Evolutionary conservation across 2,888 invertebrate genomes (phyloP).

Genomic region (Pherbina coryleti): DNA sequence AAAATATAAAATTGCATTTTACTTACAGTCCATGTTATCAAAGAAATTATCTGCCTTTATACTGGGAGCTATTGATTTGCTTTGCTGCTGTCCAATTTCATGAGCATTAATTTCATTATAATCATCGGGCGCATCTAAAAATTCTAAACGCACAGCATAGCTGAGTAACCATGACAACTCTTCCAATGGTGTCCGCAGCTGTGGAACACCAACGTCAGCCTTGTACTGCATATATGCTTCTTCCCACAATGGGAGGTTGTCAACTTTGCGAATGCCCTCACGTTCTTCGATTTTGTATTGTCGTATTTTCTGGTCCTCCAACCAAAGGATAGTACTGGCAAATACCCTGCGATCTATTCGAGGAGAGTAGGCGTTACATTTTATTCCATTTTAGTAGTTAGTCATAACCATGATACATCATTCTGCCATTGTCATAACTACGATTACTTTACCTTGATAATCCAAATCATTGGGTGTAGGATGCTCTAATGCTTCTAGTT

Average conservation of each 20-base stretch:
- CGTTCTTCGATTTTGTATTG: constrained; percentile 88
- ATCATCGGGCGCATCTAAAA: constrained; percentile 80
- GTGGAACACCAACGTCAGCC: constrained; percentile 81
- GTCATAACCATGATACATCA: neutral
- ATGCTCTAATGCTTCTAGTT: constrained; percentile 83
- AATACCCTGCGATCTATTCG: constrained; percentile 83
- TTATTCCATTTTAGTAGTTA: neutral
- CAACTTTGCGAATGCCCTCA: constrained; percentile 78
- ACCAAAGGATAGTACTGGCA: constrained; percentile 86
- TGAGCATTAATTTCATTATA: constrained; percentile 78
- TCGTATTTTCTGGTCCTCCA: constrained; percentile 94
- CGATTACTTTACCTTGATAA: constrained; percentile 75
- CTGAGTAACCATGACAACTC: constrained; percentile 89
- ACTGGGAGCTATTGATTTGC: constrained; percentile 75
- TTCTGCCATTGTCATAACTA: no score
- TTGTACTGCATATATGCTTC: constrained; percentile 81
- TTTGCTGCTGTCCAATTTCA: constrained; percentile 73
- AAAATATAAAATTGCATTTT: neutral
- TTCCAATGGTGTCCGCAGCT: constrained; percentile 74
- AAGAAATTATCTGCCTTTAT: constrained; percentile 85
- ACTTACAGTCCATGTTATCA: constrained; percentile 88
- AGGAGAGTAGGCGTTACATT: neutral
- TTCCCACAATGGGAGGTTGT: constrained; percentile 77
- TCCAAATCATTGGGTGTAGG: constrained; percentile 80
- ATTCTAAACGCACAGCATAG: constrained; percentile 86